Percentiles rank a stretch among this genome's conserved stretches.
Conservation (phyloP, 2,888 invertebrate genomes). For the Stegana nigrithorax region DNA sequence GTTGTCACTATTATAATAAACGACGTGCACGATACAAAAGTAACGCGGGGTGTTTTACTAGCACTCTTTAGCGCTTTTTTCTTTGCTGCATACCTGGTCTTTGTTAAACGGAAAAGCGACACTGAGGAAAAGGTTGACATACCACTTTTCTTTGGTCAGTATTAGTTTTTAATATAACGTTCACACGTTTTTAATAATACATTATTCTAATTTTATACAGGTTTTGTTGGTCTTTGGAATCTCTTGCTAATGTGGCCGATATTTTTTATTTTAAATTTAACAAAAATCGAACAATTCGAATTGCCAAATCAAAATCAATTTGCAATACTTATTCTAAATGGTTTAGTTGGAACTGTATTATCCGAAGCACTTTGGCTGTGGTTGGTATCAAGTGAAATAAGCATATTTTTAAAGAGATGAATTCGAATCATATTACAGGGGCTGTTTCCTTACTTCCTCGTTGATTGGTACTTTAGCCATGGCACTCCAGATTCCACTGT, state of each 20-base stretch:
- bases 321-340: constrained; percentile 84
- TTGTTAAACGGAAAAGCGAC: constrained; percentile 86
- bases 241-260: constrained; percentile 89
- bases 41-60: constrained; percentile 83
- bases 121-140: constrained; percentile 95
- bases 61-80: constrained; percentile 88
- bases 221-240: constrained; percentile 94
- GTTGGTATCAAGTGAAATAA: constrained; percentile 70
- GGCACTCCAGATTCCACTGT: constrained; percentile 88
- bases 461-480: constrained; percentile 88
- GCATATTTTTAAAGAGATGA: not conserved
- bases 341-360: constrained; percentile 89
- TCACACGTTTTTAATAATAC: not conserved
- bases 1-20: constrained; percentile 85
- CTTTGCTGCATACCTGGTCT: constrained; percentile 90
- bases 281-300: constrained; percentile 84
- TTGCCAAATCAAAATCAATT: constrained; percentile 87
- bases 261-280: constrained; percentile 87
- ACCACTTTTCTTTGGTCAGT: constrained; percentile 92
- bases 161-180: not conserved
- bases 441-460: constrained; percentile 92
- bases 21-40: constrained; percentile 76
- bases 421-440: constrained; percentile 74
- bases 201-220: constrained; percentile 70
- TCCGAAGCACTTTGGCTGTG: constrained; percentile 94